Base-by-base conservation (phyloP, 2,113 vertebrate species). In the Neopipo cinnamomea region DNA sequence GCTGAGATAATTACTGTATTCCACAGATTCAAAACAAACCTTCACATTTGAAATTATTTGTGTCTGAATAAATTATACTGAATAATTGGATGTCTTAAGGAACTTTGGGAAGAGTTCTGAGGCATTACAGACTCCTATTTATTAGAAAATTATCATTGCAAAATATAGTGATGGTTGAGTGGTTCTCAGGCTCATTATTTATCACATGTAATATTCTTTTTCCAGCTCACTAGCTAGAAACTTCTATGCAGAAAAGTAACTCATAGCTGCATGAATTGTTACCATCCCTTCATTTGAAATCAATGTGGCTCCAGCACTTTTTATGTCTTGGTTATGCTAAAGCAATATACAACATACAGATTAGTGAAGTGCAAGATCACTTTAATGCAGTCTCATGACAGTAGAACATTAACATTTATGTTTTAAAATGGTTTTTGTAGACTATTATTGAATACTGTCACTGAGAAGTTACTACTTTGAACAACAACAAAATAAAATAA, bases 141-240 rank as follows among this genome's bases (percentile, higher is more conserved):
- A 86, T 66, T 80, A 89, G 65, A 86, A 96, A 96, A 92, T 80
- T 58, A 83, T 65, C 65, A 49, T 41, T 92, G 22, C 46, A 80
- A 94, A 94, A 86, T 84, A 53, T 2, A 74, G 37, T 23, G n/a
- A 73, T 37, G 67, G n/a, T 88, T 84, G 63, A 77, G 28, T 70
- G 37, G 8, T 73, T 88, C 22, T 95, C 31, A 62, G 19, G 11
- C 31, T 94, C 23, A 53, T 87, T 79, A 82, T 86, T 86, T 96
- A 77, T 88, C 42, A 71, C 23, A 81, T 59, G 8, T 31, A 77
- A 49, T 44, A 13, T 58, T 59, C 39, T 72, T 88, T 90, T 84
- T 59, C 53, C 46, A 65, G 49, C 20, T 91, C 56, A 85, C 39
- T 68, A 83, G 27, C 49, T 73, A 77, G 46, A 71, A 87, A 77